phyloP scores from a whole-genome alignment of 2,888 invertebrate species.

The Tridacna crocea region DNA sequence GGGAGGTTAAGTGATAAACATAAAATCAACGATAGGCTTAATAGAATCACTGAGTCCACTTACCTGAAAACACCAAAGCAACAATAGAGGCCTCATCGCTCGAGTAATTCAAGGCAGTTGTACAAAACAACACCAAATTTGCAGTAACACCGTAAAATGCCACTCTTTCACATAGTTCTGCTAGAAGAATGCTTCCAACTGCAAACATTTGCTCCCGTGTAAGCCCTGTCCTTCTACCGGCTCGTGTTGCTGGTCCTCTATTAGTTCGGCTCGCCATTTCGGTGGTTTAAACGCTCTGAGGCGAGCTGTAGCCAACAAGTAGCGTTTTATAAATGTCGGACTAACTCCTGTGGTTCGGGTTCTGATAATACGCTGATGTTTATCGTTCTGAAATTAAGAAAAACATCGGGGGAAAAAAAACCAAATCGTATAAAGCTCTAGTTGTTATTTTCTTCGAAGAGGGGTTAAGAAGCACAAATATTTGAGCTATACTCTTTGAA shows the following conservation, averaged over 20 bases:
- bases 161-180: constrained; percentile 78
- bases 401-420: too few species aligned
- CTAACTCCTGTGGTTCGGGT: too few species aligned
- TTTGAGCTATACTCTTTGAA: too few species aligned
- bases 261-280: neutral
- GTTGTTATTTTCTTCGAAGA: too few species aligned
- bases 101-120: constrained; percentile 65
- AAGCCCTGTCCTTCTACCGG: constrained; percentile 4
- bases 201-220: constrained; percentile 59
- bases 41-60: neutral
- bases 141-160: constrained; percentile 78
- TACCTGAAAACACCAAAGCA: constrained; percentile 75
- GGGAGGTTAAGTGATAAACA: neutral
- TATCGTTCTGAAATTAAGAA: too few species aligned
- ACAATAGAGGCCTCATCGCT: constrained; percentile 72
- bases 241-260: neutral
- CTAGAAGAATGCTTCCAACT: constrained; percentile 69
- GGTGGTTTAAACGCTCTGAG: too few species aligned
- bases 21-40: neutral
- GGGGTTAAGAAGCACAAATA: too few species aligned
- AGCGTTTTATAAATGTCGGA: too few species aligned
- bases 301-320: too few species aligned
- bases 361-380: too few species aligned
- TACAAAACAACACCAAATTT: constrained; percentile 78
- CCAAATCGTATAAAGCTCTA: too few species aligned